Evolutionary conservation across 2,888 invertebrate genomes (phyloP), one percentile per base, ranked within the genome.

Genomic region (Pyrocoelia pectoralis): DNA sequence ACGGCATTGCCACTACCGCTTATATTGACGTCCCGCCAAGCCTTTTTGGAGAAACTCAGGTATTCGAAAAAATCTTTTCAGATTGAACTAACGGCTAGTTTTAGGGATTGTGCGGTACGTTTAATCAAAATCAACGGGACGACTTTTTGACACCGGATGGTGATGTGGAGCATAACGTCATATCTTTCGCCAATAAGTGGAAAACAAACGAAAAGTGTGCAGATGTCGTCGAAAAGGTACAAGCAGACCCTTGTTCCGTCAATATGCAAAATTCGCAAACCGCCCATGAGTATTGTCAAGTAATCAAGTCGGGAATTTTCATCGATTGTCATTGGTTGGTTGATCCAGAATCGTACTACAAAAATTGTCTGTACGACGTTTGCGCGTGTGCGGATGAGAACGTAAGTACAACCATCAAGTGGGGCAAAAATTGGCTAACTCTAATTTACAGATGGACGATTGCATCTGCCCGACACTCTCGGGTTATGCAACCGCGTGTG

Each of bases 131-230:
- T 77, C 93, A 94, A 75, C 90, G 90, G 73, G 95, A 96, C 78
- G 97, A 96, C 79, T 94, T 95, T 80, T 76, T 92, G 0, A 94
- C 94, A 0, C 93, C 93, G 0, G 93, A 94, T 76, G 92, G 92
- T 2, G 95, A 95, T 76, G 83, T 93, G 0, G 96, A 96, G 77
- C 89, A 91, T 67, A 86, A 90, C 0, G 86, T 89, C 0, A 83
- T 88, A 12, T 88, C 92, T 0, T 96, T 96, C 79, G 95, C 94
- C 0, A 93, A 94, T 79, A 94, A 94, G 76, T 96, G 95, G 96
- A 93, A 93, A 79, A 91, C 92, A 0, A 85, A 86, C 14, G 93
- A 93, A 74, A 85, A 86, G 51, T 95, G 95, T 73, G 82, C 84
- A 0, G 89, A 91, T 73, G 73, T 87, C 1, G 81, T 83, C 0